phyloP scores from a whole-genome alignment of 2,888 invertebrate species.

The Crepidodera aurea region DNA sequence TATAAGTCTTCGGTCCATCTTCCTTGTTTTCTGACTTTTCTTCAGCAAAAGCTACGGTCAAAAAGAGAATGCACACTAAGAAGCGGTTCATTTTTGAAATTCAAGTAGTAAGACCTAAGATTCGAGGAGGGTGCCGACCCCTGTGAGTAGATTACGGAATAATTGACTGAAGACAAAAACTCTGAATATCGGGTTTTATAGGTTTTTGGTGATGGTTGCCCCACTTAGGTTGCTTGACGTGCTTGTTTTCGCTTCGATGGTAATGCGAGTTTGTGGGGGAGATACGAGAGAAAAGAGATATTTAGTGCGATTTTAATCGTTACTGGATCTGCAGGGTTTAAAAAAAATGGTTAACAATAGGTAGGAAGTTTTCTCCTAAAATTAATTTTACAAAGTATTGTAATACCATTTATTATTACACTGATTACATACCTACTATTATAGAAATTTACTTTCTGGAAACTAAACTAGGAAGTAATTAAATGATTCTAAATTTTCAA shows the following conservation, averaged over 20 bases:
- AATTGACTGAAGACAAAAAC: constrained; percentile 12
- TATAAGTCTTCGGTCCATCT: constrained; percentile 75
- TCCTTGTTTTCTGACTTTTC: constrained; percentile 41
- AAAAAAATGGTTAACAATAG: constrained; percentile 4
- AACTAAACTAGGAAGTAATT: too few species aligned
- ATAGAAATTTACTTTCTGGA: too few species aligned
- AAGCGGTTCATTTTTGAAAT: constrained; percentile 64
- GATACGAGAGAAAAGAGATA: constrained; percentile 20
- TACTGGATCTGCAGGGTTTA: neutral
- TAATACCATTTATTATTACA: too few species aligned
- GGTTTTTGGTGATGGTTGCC: constrained; percentile 6
- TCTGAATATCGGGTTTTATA: constrained; percentile 13
- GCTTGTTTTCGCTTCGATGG: constrained; percentile 20
- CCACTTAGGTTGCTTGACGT: constrained; percentile 11
- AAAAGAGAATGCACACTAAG: constrained; percentile 64
- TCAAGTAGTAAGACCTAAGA: constrained; percentile 7
- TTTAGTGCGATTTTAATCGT: constrained; percentile 3
- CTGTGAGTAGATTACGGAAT: constrained; percentile 15
- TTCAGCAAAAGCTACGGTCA: constrained; percentile 59
- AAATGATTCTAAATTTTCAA: too few species aligned
- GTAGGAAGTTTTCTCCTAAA: neutral
- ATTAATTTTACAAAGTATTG: neutral
- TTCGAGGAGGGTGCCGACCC: constrained; percentile 26
- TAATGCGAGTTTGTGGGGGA: constrained; percentile 7
- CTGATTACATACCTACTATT: too few species aligned